Evolutionary conservation across 2,797 vertebrate species (phyloP).

Genomic region (Tympanoctomys barrerae): DNA sequence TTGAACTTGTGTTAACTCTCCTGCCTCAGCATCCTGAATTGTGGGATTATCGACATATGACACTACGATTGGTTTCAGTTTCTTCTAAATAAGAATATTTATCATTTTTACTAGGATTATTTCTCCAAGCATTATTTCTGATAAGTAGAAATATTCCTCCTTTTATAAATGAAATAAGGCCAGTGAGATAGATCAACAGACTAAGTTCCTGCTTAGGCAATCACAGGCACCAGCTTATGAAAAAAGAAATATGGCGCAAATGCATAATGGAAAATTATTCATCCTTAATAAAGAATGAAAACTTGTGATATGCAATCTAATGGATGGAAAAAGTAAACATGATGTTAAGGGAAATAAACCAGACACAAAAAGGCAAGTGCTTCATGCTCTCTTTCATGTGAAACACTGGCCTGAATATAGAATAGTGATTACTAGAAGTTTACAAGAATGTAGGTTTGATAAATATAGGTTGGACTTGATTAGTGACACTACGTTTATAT

Average conservation of each 20-base stretch:
- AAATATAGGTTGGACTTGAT: background rate
- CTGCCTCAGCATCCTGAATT: background rate
- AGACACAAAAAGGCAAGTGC: background rate
- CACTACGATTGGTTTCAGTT: background rate
- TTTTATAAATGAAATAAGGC: background rate
- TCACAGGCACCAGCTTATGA: background rate
- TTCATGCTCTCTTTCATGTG: background rate
- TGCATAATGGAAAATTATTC: background rate
- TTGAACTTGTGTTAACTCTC: background rate
- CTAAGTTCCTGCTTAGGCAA: too few species aligned
- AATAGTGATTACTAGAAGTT: background rate
- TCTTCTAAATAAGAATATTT: slow-evolving; percentile 1
- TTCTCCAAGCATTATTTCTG: slow-evolving; percentile 51
- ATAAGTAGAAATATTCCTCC: background rate
- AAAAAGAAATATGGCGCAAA: background rate
- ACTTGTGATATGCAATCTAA: background rate
- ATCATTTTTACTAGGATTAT: background rate
- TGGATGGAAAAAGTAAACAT: background rate
- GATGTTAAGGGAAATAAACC: background rate
- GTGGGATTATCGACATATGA: background rate
- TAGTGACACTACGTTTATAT: background rate
- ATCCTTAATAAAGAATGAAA: background rate
- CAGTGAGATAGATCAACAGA: too few species aligned
- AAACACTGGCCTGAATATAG: background rate
- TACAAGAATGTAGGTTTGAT: background rate